phyloP scores from a whole-genome alignment of 2,113 vertebrate genomes.

The human (Homo sapiens) region GRCh38 chr1:156980501-156981000 shows the following conservation, averaged over 20 bases:
- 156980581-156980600: neutral
- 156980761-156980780: neutral
- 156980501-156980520: conserved; percentile 30
- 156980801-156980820: neutral
- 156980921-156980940: neutral
- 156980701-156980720: neutral
- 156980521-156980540: neutral
- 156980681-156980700: neutral
- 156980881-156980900: neutral
- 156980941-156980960: neutral
- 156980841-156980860: neutral
- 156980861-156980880: neutral
- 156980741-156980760: neutral
- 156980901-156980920: neutral
- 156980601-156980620: neutral
- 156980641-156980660: neutral
- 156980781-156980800: neutral
- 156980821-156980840: neutral
- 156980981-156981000: neutral
- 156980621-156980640: neutral
- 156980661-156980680: neutral
- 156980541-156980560: neutral
- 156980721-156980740: neutral
- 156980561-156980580: neutral
- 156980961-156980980: neutral